phyloP scores from a whole-genome alignment of 2,113 vertebrate genomes.

The Prionailurus viverrinus region DNA sequence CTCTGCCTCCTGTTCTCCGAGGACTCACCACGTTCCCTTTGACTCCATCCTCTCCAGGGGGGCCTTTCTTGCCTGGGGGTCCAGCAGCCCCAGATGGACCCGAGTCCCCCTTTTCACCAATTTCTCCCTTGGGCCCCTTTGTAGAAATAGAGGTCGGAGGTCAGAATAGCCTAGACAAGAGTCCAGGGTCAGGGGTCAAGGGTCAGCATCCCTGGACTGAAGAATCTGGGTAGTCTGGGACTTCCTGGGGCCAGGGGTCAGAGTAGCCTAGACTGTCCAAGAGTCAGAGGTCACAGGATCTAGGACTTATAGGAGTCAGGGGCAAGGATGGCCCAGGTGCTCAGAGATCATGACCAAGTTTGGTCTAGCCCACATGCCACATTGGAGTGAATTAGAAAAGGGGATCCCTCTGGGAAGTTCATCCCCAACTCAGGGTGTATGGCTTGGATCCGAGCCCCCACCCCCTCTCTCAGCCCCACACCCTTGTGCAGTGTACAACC shows the following conservation, averaged over 20 bases:
- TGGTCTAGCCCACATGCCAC: neutral
- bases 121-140: conserved; percentile 92
- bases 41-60: conserved; percentile 93
- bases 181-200: neutral
- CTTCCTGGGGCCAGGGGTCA: neutral
- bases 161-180: neutral
- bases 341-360: neutral
- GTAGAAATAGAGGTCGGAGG: neutral
- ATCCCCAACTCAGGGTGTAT: neutral
- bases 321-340: neutral
- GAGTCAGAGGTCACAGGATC: neutral
- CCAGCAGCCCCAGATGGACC: conserved; percentile 92
- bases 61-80: conserved; percentile 92
- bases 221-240: neutral
- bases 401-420: neutral
- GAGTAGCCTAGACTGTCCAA: neutral
- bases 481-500: neutral
- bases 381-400: neutral
- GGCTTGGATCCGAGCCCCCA: neutral
- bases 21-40: conserved; percentile 93
- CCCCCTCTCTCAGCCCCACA: too few species aligned
- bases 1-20: neutral
- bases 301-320: neutral
- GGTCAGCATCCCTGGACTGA: neutral
- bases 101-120: conserved; percentile 94